Percentiles rank a stretch among this genome's conserved stretches.
Conservation (phyloP, 2,113 vertebrate genomes). For the Lichenostomus cassidix region DNA sequence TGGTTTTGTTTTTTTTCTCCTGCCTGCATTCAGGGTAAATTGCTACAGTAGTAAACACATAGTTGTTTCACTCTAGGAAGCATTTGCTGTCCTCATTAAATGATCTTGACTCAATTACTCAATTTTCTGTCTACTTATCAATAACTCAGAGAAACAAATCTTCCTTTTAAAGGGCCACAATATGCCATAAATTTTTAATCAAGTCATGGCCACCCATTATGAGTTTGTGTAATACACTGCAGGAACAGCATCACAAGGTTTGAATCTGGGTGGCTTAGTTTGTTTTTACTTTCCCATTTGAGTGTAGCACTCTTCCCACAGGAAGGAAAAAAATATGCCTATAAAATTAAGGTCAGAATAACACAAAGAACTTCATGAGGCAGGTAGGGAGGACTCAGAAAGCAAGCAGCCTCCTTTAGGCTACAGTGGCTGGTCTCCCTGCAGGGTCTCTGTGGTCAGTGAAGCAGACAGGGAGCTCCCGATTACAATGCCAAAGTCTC, state of each 20-base stretch:
- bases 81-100: neutral
- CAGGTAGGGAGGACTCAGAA: neutral
- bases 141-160: neutral
- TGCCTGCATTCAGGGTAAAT: neutral
- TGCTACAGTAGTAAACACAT: neutral
- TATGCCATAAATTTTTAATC: neutral
- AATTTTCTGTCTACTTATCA: neutral
- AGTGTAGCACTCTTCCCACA: neutral
- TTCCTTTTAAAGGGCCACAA: neutral
- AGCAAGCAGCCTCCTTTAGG: neutral
- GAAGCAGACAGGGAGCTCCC: neutral
- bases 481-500: neutral
- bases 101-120: neutral
- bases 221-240: constrained; percentile 21
- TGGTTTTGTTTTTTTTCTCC: fast-evolving
- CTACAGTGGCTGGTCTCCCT: neutral
- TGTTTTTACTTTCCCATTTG: constrained; percentile 26
- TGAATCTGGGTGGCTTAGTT: neutral
- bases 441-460: neutral
- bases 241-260: neutral
- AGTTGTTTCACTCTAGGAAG: neutral
- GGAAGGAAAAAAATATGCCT: neutral
- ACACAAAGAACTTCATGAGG: neutral
- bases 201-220: neutral
- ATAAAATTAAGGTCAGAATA: neutral